Base-by-base conservation (phyloP, 2,113 vertebrate species). In the Macaca mulatta region DNA sequence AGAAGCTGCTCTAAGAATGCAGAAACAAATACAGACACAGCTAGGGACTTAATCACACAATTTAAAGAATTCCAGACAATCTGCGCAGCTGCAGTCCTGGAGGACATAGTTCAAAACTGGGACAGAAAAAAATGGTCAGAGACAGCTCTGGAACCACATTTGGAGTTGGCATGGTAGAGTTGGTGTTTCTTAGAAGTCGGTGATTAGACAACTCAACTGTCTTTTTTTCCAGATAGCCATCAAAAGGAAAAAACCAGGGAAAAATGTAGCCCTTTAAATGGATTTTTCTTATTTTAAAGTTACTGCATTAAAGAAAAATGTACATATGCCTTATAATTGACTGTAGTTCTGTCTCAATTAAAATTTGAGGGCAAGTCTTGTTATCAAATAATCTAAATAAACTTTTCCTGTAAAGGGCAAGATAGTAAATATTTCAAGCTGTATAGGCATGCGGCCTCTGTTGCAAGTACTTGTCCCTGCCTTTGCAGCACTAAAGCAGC, bases 1-100 rank as follows among this genome's bases (percentile, higher is more conserved):
- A 98, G 98, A 98, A 98, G 98, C 94, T 97, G 94, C 93, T 90
- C 61, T 92, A 97, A 96, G 96, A 97, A 98, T 75, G 90, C 93
- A 97, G 96, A 96, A 98, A 97, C 89, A 96, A 98, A 98, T 94
- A 94, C 93, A 98, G 97, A 89, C 95, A 92, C 90, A 97, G 89
- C 96, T 82, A 14, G 22, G 45, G 97, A 97, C 97, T 95, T 91
- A 97, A 98, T 98, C 94, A 96, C 1, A 82, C 75, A 23, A 87
- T 89, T 97, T 92, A 94, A 96, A 82, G 95, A 98, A 98, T 97
- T 98, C 82, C 95, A 98, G 88, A 90, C 45, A 78, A 93, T 94
- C 95, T 96, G 72, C 96, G 96, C 86, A 93, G 87, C 94, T 77
- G 96, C 74, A 77, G 70, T 2, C 52, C 93, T 94, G 18, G 20